A percentile compares a stretch with the other conserved stretches of the same genome.
Evolutionary conservation across 2,797 vertebrate genomes (phyloP).

Genomic region (Mormyrus proboscirostris): DNA sequence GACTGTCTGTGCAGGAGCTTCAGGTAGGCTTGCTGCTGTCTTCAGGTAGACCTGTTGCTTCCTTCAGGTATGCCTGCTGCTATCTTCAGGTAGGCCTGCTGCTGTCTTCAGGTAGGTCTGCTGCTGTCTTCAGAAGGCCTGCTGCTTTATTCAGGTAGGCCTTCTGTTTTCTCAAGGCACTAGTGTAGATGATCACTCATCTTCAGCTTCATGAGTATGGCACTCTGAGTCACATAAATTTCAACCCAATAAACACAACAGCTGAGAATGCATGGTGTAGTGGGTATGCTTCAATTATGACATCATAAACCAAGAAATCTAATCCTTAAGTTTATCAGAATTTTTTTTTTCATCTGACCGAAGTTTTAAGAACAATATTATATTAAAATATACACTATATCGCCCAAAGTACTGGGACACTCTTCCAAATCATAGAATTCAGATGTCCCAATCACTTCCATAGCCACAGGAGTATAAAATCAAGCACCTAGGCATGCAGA

Average conservation of each 20-base stretch:
- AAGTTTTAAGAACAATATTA: neutral
- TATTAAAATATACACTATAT: neutral
- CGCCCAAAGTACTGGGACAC: too few species aligned
- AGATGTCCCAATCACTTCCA: too few species aligned
- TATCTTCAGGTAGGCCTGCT: neutral
- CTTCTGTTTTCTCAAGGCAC: conserved; percentile 28
- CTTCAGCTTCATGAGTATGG: neutral
- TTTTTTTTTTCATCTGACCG: neutral
- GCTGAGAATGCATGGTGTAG: neutral
- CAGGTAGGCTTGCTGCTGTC: conserved; percentile 41
- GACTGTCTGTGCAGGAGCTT: conserved; percentile 55
- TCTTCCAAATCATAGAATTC: too few species aligned
- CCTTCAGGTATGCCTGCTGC: neutral
- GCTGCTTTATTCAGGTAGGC: neutral
- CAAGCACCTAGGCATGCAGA: too few species aligned
- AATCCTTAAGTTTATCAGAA: neutral
- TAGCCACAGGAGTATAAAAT: too few species aligned
- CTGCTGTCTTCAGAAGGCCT: conserved; percentile 37
- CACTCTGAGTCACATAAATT: neutral
- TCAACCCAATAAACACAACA: neutral
- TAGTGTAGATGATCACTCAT: neutral
- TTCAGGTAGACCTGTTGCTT: neutral
- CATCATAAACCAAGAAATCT: neutral
- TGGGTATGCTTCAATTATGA: neutral
- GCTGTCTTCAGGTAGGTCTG: neutral